Evolutionary conservation across 2,797 vertebrate species (phyloP).

Genomic region (Mallotus villosus): DNA sequence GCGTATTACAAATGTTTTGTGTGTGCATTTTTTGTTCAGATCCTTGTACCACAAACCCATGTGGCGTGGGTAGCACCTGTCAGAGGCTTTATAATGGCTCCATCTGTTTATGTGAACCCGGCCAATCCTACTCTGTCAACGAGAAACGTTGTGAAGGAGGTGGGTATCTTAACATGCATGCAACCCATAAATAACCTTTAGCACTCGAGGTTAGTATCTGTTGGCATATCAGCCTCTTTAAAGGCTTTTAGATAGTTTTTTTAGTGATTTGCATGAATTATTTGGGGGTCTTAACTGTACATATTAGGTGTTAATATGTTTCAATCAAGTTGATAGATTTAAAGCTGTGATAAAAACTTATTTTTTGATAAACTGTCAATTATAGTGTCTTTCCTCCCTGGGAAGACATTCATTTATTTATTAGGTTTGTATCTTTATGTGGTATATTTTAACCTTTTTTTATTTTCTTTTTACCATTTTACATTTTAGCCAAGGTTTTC

Average conservation of each 20-base stretch:
- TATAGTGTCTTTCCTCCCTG: background rate
- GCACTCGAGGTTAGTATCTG: background rate
- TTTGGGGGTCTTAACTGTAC: too few relatives aligned
- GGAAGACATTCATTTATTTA: background rate
- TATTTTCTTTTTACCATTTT: too few relatives aligned
- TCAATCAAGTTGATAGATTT: too few relatives aligned
- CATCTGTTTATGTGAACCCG: background rate
- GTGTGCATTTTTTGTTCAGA: background rate
- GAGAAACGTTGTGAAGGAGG: background rate
- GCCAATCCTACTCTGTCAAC: background rate
- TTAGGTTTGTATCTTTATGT: background rate
- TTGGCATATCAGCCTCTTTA: too few relatives aligned
- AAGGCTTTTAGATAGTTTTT: too few relatives aligned
- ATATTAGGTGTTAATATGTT: too few relatives aligned
- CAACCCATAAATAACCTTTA: background rate
- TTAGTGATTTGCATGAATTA: too few relatives aligned
- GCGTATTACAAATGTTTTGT: background rate
- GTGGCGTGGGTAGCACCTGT: background rate
- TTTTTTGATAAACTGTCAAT: background rate
- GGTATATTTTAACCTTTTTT: background rate
- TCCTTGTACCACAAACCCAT: background rate
- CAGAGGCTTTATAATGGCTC: background rate
- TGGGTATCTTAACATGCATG: background rate
- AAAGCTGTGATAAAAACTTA: too few relatives aligned
- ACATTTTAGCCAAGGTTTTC: slow-evolving; percentile 58